Conservation (phyloP, 2,797 vertebrate genomes). For the Myotis findleyi region DNA sequence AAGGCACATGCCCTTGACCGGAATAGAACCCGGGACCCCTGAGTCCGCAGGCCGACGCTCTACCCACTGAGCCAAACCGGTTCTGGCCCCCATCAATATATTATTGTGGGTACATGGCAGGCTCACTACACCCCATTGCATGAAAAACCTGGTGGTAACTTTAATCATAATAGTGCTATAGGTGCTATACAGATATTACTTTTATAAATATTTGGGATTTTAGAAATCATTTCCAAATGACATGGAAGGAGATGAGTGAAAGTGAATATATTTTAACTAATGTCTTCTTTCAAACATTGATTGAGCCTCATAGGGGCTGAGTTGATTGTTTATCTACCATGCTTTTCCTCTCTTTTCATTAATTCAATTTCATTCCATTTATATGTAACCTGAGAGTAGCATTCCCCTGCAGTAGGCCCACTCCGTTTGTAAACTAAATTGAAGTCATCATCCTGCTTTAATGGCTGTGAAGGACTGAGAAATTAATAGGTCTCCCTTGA, state of each 20-base stretch:
- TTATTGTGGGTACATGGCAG: neutral
- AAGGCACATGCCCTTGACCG: too few species aligned
- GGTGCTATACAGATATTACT: neutral
- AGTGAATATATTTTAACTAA: slow-evolving; percentile 35
- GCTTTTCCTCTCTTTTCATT: slow-evolving; percentile 75
- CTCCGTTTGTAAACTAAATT: slow-evolving; percentile 77
- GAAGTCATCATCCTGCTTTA: slow-evolving; percentile 74
- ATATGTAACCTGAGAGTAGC: slow-evolving; percentile 76
- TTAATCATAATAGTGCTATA: neutral
- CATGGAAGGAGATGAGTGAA: neutral
- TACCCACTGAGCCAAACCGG: too few species aligned
- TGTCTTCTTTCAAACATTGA: slow-evolving; percentile 35
- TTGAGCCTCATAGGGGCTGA: slow-evolving; percentile 19
- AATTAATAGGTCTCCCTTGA: slow-evolving; percentile 82
- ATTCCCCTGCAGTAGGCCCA: slow-evolving; percentile 62
- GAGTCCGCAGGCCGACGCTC: too few species aligned
- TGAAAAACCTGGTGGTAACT: neutral
- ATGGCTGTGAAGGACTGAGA: slow-evolving; percentile 79
- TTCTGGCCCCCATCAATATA: too few species aligned
- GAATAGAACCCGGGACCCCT: too few species aligned
- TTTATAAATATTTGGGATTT: slow-evolving; percentile 3
- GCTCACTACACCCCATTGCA: rapidly evolving
- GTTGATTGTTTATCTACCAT: slow-evolving; percentile 56
- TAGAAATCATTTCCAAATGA: slow-evolving; percentile 30
- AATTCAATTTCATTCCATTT: slow-evolving; percentile 80